Percentiles rank a stretch among this genome's conserved stretches.
These are phyloP conservation scores for Pristionchus fissidentatus DNA, from an alignment of 2,888 invertebrate species.

Conservation along the genomic window DNA sequence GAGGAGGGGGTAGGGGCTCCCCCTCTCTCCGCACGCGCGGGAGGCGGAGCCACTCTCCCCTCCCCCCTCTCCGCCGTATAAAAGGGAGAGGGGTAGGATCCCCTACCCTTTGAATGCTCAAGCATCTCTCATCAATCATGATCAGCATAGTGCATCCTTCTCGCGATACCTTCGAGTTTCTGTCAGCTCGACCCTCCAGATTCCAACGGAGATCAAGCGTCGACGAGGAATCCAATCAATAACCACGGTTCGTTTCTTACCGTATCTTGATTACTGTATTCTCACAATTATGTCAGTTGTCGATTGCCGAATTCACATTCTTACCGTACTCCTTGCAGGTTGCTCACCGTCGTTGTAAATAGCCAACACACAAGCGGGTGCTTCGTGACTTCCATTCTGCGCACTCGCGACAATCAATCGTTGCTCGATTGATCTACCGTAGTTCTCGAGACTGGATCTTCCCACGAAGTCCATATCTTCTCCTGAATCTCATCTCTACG, in stretches of 20 bases:
- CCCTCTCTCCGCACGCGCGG: no score
- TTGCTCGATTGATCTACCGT: neutral
- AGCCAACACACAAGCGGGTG: neutral
- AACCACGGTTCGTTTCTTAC: neutral
- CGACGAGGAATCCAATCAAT: slow-evolving; percentile 4
- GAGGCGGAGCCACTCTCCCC: slow-evolving; percentile 15
- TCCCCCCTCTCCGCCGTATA: no score
- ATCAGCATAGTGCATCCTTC: slow-evolving; percentile 67
- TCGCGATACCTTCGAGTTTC: slow-evolving; percentile 62
- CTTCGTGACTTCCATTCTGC: slow-evolving; percentile 7
- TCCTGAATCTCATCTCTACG: neutral
- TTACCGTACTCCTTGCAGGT: slow-evolving; percentile 11
- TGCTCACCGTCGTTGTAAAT: neutral
- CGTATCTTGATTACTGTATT: neutral
- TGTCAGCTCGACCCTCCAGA: slow-evolving; percentile 51
- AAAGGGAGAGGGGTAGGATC: neutral
- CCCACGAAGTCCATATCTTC: no score
- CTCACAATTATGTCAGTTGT: neutral
- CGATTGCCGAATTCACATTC: neutral
- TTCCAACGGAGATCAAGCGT: slow-evolving; percentile 37
- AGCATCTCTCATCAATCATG: slow-evolving; percentile 51
- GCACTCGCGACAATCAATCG: neutral
- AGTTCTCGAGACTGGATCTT: no score
- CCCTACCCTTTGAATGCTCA: neutral
- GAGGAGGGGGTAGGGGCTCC: neutral